A percentile compares a stretch with the other conserved stretches of the same genome.
These are phyloP conservation scores for Antedon mediterranea DNA, from an alignment of 53 echinoderm and acorn worm genomes.

Conservation along the genomic window DNA sequence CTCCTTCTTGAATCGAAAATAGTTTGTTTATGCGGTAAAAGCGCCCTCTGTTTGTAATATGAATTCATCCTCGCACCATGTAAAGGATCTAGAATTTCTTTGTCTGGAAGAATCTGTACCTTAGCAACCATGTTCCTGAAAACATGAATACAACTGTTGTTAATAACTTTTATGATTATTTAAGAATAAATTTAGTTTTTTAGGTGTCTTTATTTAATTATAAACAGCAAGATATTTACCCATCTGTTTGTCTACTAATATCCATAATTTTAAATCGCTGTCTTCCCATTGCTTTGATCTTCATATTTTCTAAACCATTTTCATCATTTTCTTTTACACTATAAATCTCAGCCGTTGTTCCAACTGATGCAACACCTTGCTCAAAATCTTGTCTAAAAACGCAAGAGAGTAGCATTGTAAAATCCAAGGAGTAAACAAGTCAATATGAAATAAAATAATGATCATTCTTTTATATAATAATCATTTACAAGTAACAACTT, in stretches of 20 bases:
- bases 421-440: too few relatives aligned
- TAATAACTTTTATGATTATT: too few relatives aligned
- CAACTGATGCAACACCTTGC: constrained; percentile 21
- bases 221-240: too few relatives aligned
- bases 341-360: constrained; percentile 90
- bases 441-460: too few relatives aligned
- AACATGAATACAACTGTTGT: neutral
- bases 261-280: constrained; percentile 83
- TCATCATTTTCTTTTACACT: constrained; percentile 85
- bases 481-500: too few relatives aligned
- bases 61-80: constrained; percentile 37
- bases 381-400: neutral
- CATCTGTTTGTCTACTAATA: constrained; percentile 76
- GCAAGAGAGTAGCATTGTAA: too few relatives aligned
- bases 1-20: constrained; percentile 27
- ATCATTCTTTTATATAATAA: too few relatives aligned
- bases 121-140: constrained; percentile 60
- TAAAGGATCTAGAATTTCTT: constrained; percentile 32
- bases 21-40: constrained; percentile 14
- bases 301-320: constrained; percentile 71
- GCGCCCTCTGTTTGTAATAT: constrained; percentile 14
- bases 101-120: constrained; percentile 67
- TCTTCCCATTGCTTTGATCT: constrained; percentile 74
- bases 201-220: too few relatives aligned
- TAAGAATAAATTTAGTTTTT: too few relatives aligned